phyloP scores from a whole-genome alignment of 1,140 invertebrate species.

The Drosophila tropicalis region DNA sequence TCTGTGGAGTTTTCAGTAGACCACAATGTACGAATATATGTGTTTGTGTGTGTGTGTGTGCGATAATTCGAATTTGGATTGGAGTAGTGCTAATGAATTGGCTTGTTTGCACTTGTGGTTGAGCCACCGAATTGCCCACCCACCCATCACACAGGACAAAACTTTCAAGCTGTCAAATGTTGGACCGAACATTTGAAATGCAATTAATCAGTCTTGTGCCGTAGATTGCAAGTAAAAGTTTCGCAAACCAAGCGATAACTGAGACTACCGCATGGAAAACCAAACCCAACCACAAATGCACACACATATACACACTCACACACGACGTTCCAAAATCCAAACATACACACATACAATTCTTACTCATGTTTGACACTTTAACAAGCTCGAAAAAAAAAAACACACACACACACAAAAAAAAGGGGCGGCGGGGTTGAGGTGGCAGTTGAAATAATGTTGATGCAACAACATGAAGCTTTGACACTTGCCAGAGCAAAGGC shows the following conservation, averaged over 20 bases:
- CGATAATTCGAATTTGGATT: constrained; percentile 55
- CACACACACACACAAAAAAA: no score
- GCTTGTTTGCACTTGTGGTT: constrained; percentile 58
- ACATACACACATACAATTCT: constrained; percentile 16
- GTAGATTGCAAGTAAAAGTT: constrained; percentile 51
- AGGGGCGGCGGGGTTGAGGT: constrained; percentile 21
- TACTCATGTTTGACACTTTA: constrained; percentile 47
- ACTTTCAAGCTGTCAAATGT: constrained; percentile 20
- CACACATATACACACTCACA: neutral
- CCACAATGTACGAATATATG: neutral
- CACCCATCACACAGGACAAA: neutral
- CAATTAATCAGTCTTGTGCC: constrained; percentile 70
- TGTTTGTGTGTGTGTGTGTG: neutral
- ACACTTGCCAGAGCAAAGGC: constrained; percentile 50
- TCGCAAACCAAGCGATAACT: constrained; percentile 51
- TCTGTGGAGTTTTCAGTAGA: constrained; percentile 33
- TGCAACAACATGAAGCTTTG: constrained; percentile 80
- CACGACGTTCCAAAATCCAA: neutral
- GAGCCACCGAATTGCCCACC: constrained; percentile 1
- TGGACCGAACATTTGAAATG: constrained; percentile 66
- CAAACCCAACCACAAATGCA: constrained; percentile 20
- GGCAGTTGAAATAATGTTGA: constrained; percentile 61
- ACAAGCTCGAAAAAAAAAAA: constrained; percentile 10
- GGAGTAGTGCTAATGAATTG: constrained; percentile 66
- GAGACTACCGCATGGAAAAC: constrained; percentile 40